Evolutionary conservation across 2,888 invertebrate species (phyloP).

Genomic region (Parascotia fuliginaria): DNA sequence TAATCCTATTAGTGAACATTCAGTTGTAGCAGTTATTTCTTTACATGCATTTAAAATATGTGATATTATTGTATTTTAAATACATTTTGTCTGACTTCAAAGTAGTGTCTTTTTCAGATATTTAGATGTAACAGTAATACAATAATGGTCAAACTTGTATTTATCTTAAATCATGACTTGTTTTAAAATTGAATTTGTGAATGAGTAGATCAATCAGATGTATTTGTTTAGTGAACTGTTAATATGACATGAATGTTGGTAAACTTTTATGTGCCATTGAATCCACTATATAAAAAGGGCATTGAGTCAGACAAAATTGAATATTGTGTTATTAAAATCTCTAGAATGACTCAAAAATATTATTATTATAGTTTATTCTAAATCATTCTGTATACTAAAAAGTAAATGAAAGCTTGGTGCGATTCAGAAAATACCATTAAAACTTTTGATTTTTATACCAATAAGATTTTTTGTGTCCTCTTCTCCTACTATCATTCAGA

Average conservation of each 20-base stretch:
- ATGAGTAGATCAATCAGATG: constrained; percentile 40
- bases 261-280: constrained; percentile 74
- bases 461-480: constrained; percentile 70
- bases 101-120: constrained; percentile 77
- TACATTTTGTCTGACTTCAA: constrained; percentile 84
- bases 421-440: constrained; percentile 86
- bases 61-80: constrained; percentile 84
- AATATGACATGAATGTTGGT: constrained; percentile 45
- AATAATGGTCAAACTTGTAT: constrained; percentile 68
- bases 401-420: constrained; percentile 86
- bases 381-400: constrained; percentile 85
- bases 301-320: constrained; percentile 83
- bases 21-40: constrained; percentile 72
- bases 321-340: constrained; percentile 71
- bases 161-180: constrained; percentile 56
- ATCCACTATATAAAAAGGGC: constrained; percentile 57
- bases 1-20: constrained; percentile 67
- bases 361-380: constrained; percentile 78
- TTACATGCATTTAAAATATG: constrained; percentile 84
- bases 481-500: constrained; percentile 5
- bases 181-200: constrained; percentile 47
- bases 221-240: constrained; percentile 49
- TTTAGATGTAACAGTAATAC: constrained; percentile 61
- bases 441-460: constrained; percentile 87
- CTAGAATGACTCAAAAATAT: constrained; percentile 73